phyloP scores from a whole-genome alignment of 2,888 invertebrate species.

The Tipula helvola region DNA sequence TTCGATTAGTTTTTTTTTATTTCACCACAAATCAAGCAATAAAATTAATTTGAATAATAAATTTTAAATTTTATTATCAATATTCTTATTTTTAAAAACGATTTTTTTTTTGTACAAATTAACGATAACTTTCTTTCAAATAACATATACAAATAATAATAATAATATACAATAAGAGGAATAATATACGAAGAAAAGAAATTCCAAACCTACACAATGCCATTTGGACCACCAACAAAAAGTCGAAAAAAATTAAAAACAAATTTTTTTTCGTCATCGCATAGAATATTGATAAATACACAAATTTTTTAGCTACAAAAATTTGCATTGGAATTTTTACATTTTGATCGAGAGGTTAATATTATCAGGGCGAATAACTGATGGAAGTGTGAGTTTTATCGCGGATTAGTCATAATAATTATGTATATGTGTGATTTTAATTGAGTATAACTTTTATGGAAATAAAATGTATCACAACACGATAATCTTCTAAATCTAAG shows the following conservation, averaged over 20 bases:
- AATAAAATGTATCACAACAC: too few relatives aligned
- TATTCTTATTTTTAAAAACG: not conserved
- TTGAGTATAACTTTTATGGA: not conserved
- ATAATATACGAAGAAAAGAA: not conserved
- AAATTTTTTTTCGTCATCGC: not conserved
- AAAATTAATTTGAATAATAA: not conserved
- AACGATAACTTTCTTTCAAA: not conserved
- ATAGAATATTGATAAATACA: not conserved
- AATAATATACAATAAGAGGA: not conserved
- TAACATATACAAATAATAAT: not conserved
- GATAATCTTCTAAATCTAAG: too few relatives aligned
- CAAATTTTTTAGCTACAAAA: not conserved
- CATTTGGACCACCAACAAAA: not conserved
- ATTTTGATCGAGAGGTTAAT: not conserved
- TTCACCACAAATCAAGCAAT: not conserved
- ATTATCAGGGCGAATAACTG: not conserved
- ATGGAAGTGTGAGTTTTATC: not conserved
- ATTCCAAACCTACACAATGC: constrained; percentile 4
- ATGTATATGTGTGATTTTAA: not conserved
- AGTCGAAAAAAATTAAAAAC: not conserved
- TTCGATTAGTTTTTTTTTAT: not conserved
- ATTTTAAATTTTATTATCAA: not conserved
- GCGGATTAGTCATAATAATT: not conserved
- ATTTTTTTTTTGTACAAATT: not conserved
- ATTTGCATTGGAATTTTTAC: not conserved